A percentile compares a stretch with the other conserved stretches of the same genome.
phyloP scores from a whole-genome alignment of 2,797 vertebrate species.

The Chelonia mydas region DNA sequence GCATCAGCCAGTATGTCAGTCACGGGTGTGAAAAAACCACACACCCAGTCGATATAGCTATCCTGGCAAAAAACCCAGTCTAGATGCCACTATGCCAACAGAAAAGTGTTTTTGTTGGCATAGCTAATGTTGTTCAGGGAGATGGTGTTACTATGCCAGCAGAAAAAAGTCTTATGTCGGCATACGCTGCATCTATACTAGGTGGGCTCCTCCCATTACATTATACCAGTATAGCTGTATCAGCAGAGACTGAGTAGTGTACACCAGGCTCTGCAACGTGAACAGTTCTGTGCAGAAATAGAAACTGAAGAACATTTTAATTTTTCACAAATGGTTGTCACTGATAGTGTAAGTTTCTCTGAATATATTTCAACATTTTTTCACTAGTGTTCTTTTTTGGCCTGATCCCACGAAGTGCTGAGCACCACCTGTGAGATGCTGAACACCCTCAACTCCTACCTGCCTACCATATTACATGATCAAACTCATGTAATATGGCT shows the following conservation, averaged over 20 bases:
- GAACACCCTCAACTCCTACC: background rate
- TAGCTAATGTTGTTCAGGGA: no score
- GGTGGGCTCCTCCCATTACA: background rate
- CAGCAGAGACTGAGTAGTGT: background rate
- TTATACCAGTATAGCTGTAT: background rate
- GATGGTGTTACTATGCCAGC: no score
- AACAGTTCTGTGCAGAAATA: no score
- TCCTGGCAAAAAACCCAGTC: no score
- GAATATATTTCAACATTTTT: background rate
- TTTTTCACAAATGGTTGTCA: background rate
- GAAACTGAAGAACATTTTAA: background rate
- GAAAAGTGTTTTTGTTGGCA: no score
- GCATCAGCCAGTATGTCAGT: no score
- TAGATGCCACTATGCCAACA: no score
- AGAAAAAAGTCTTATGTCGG: no score
- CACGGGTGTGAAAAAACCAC: no score
- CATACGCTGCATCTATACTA: no score
- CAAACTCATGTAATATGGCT: background rate
- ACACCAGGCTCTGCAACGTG: no score
- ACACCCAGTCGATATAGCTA: no score
- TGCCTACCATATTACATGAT: background rate
- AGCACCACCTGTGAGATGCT: background rate
- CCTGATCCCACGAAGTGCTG: background rate
- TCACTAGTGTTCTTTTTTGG: background rate
- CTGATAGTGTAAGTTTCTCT: background rate